phyloP scores from a whole-genome alignment of 2,113 vertebrate species.

The Albula glossodonta region DNA sequence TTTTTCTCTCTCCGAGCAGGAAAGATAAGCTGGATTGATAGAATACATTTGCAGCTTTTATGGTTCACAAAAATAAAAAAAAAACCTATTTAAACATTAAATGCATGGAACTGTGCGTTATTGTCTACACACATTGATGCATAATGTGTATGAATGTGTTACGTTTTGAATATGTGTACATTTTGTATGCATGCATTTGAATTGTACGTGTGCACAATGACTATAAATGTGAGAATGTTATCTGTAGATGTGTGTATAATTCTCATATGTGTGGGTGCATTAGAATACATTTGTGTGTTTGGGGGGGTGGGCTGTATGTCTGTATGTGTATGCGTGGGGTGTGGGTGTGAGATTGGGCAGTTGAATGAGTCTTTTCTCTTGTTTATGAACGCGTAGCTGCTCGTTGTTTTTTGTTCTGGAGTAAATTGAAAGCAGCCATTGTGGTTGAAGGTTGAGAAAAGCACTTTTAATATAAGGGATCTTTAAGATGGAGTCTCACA shows the following conservation, averaged over 20 bases:
- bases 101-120: not conserved
- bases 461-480: conserved; percentile 26
- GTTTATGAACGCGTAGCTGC: too few relatives aligned
- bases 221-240: not conserved
- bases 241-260: not conserved
- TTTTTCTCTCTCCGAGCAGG: not conserved
- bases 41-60: conserved; percentile 12
- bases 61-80: not conserved
- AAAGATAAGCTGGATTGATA: not conserved
- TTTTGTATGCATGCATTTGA: not conserved
- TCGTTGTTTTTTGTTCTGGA: conserved; percentile 20
- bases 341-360: too few relatives aligned
- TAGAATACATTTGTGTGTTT: not conserved
- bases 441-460: conserved; percentile 32
- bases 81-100: conserved; percentile 6
- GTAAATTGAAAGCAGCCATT: conserved; percentile 32
- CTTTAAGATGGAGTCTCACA: conserved; percentile 14
- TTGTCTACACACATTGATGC: not conserved
- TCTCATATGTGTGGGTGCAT: not conserved
- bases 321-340: too few relatives aligned
- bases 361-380: too few relatives aligned
- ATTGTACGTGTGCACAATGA: not conserved
- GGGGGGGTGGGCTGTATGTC: too few relatives aligned
- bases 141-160: not conserved
- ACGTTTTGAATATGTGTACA: not conserved